Evolutionary conservation across 2,797 vertebrate genomes (phyloP).

Genomic region (Limosa lapponica): DNA sequence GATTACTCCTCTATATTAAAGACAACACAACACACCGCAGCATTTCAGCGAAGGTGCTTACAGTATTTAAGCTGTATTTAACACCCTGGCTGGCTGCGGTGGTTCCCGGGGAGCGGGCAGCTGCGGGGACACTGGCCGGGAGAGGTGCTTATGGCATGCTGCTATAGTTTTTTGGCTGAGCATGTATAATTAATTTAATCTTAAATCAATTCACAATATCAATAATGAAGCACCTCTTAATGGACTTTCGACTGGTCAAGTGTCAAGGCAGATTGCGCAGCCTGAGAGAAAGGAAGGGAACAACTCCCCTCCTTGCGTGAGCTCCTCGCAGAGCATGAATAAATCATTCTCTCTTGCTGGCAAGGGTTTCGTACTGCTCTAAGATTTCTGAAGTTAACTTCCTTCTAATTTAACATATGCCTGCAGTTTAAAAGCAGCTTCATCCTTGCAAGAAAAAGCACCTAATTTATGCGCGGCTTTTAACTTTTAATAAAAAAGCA

Average conservation of each 20-base stretch:
- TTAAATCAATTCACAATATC: slow-evolving; percentile 72
- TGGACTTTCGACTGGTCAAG: slow-evolving; percentile 59
- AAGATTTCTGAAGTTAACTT: slow-evolving; percentile 48
- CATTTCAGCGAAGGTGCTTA: accelerated
- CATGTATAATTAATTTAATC: slow-evolving; percentile 62
- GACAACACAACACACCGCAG: accelerated
- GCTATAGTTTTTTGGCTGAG: background rate
- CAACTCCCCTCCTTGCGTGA: slow-evolving; percentile 22
- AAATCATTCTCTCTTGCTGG: slow-evolving; percentile 49
- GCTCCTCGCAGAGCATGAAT: slow-evolving; percentile 59
- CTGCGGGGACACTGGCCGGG: background rate
- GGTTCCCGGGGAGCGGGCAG: background rate
- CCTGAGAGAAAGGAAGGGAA: slow-evolving; percentile 43
- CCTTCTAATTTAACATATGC: slow-evolving; percentile 55
- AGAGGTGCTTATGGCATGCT: background rate
- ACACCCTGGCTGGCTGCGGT: background rate
- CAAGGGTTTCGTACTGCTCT: slow-evolving; percentile 23
- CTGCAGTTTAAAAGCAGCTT: slow-evolving; percentile 57
- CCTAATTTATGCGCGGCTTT: slow-evolving; percentile 37
- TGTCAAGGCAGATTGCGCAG: slow-evolving; percentile 9
- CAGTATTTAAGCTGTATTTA: no score
- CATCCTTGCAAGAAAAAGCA: slow-evolving; percentile 16
- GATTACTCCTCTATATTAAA: background rate
- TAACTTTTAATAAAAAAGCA: slow-evolving; percentile 24
- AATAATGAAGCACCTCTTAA: slow-evolving; percentile 74